Evolutionary conservation across 1,140 invertebrate genomes (phyloP), one percentile per base, ranked within the genome.

Genomic region (Oedothorax gibbosus): DNA sequence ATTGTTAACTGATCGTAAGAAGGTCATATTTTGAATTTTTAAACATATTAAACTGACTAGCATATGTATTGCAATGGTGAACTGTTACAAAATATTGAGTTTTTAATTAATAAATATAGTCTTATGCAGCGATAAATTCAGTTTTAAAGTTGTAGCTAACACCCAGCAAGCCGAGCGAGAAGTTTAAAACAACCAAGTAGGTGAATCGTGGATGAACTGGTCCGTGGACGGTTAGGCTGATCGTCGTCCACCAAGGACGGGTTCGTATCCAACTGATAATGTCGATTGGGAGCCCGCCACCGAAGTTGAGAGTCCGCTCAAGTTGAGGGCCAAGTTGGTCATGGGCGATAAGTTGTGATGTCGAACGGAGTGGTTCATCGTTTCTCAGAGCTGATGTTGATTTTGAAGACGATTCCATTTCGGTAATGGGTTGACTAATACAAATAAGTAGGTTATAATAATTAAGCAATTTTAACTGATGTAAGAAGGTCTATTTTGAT

Each of bases 241-340:
- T n/a, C n/a, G n/a, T n/a, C n/a, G n/a, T n/a, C n/a, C n/a, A n/a
- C n/a, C n/a, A n/a, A n/a, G n/a, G n/a, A n/a, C n/a, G n/a, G n/a
- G n/a, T n/a, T n/a, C n/a, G n/a, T n/a, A n/a, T n/a, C n/a, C n/a
- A n/a, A n/a, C n/a, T n/a, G n/a, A n/a, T n/a, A n/a, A n/a, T n/a
- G 75, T 15, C 83, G 83, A 21, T 35, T 85, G 4, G 83, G 83
- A 62, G 83, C 69, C 49, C 66, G 73, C 14, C 10, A 60, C 50
- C 11, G 73, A 57, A 9, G 83, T 85, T 14, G 21, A 15, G 15
- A 77, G 12, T 18, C 80, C 49, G 50, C 50, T 77, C 21, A 85
- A 62, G 71, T 85, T 85, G 4, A 62, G 49, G 15, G 83, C 65
- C 54, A 85, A 78, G 64, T 85, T 78, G 11, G 83, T 78, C 0